Evolutionary conservation across 2,888 invertebrate species (phyloP), one percentile per base, ranked within the genome.

Genomic region (Cosmopolites sordidus): DNA sequence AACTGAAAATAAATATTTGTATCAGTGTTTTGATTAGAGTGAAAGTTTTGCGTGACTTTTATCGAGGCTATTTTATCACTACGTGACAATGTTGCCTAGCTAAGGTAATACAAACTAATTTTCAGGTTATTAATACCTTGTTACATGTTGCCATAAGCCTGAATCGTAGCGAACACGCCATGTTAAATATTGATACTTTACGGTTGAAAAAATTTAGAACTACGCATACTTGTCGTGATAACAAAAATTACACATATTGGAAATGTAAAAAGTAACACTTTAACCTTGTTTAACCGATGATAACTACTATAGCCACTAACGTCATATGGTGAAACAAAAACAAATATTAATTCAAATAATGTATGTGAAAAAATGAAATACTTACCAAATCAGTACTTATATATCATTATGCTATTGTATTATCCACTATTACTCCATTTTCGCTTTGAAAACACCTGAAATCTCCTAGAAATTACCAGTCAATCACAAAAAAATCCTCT

Each of bases 1-100:
- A 49, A 49, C 49, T 49, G 43, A 49, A 49, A 49, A 43, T 37
- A 43, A 49, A 49, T 38, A 49, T 22, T 49, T 48, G 22, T 14
- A 42, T 43, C 18, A 43, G 33, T 43, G 43, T 27, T 49, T 43
- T n/a, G 48, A 22, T 37, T 43, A 43, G 27, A 16, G 27, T 27
- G 38, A 39, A 41, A 41, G 16, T 12, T n/a, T 14, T 48, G 37
- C 49, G 43, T 49, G 49, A 49, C 51, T 40, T 14, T 45, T 16
- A 40, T 44, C 45, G 16, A 45, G 44, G 44, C 44, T 41, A 14
- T 39, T 18, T 22, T 17, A 18, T 16, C 27, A 49, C 44, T 17
- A 40, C 39, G 12, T 45, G 44, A 33, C 51, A 51, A 51, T 44
- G 40, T 51, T 40, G 51, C 33, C 8, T 18, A n/a, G 22, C 40